Percentiles rank a stretch among this genome's conserved stretches.
Evolutionary conservation across 2,888 invertebrate genomes (phyloP).

Genomic region (Dysmachus trigonus): DNA sequence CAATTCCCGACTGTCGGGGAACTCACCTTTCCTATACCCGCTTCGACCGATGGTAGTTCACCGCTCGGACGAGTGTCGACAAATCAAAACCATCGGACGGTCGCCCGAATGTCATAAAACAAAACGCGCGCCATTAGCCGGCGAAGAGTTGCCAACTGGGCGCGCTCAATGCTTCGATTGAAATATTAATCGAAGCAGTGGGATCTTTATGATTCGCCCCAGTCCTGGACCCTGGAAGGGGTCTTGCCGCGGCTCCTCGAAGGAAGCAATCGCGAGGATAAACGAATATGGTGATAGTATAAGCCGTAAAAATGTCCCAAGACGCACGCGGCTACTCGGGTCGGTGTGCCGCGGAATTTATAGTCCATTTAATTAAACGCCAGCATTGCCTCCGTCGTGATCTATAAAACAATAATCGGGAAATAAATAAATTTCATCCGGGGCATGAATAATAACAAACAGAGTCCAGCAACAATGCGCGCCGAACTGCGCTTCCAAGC

Average conservation of each 20-base stretch:
- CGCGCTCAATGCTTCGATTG: not conserved
- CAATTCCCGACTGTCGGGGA: conserved; percentile 3
- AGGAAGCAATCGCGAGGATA: not conserved
- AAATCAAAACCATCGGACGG: conserved; percentile 9
- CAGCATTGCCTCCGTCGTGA: conserved; percentile 22
- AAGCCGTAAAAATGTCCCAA: not conserved
- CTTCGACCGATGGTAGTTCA: not conserved
- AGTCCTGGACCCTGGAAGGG: not conserved
- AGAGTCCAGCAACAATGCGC: conserved; percentile 17
- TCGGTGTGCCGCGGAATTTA: not conserved
- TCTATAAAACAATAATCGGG: conserved; percentile 40
- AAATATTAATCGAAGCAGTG: conserved; percentile 12
- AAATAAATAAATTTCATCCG: conserved; percentile 34
- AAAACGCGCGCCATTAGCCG: conserved; percentile 28
- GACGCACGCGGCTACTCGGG: not conserved
- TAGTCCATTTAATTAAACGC: conserved; percentile 34
- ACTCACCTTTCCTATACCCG: not conserved
- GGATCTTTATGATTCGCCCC: not conserved
- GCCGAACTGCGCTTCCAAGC: not conserved
- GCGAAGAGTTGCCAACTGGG: conserved; percentile 4
- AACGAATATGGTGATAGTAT: not conserved
- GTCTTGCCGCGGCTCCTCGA: not conserved
- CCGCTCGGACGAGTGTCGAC: not conserved
- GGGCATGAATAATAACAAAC: not conserved
- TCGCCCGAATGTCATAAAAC: conserved; percentile 12